Evolutionary conservation across 2,888 invertebrate species (phyloP), one percentile per base, ranked within the genome.

Genomic region (Hypomecis atomaria): DNA sequence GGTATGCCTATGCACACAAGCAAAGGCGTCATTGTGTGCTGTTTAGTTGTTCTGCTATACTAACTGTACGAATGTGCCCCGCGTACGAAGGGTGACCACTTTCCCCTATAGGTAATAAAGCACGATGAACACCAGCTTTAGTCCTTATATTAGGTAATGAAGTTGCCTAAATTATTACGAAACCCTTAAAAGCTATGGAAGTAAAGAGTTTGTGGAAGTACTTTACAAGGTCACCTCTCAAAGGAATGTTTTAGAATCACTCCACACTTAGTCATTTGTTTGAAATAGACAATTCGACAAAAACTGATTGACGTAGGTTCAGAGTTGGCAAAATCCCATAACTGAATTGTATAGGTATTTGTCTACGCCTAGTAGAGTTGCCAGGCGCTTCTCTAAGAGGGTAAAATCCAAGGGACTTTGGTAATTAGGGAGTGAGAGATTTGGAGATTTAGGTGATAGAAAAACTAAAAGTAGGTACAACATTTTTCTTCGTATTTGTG

Each of bases 311-410:
- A 71, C 69, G 72, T 68, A 38, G 56, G 44, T 59, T 68, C 63
- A 56, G 67, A 72, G 72, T 85, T 87, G 87, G 87, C 86, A 84
- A 71, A 60, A 72, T 75, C 63, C 72, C 70, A 73, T 69, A 67
- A 69, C 70, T 66, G 70, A 77, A 77, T 76, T 75, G 72, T 78
- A 71, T 74, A 73, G 73, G 70, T 79, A 77, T 79, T 82, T 74
- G 75, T 76, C 75, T 78, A 74, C 49, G 56, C 55, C 62, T 64
- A 65, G 65, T 54, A 50, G 33, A 48, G 61, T 66, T 57, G 36
- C 53, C 50, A 59, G 42, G 55, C 33, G 40, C 34, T 23, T 23
- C 23, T 23, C 3, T 10, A 34, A 44, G 36, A 6, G 10, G 33
- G 53, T 23, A 73, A 72, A 75, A 74, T 50, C 13, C 7, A 23